Evolutionary conservation across 2,888 invertebrate species (phyloP).

Genomic region (Mimachlamys varia): DNA sequence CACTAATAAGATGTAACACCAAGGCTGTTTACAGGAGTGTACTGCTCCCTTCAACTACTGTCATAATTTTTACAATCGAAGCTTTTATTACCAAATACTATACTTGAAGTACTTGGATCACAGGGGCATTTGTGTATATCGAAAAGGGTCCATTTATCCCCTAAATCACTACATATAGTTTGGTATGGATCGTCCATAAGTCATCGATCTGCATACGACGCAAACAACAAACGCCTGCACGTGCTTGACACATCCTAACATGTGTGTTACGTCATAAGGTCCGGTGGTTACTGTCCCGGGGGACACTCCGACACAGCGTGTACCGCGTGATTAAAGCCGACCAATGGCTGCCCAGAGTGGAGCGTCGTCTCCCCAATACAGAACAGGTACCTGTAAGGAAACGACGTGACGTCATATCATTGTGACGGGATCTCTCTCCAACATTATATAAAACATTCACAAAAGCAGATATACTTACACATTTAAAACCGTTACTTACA

Average conservation of each 20-base stretch:
- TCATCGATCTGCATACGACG: too few relatives aligned
- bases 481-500: too few relatives aligned
- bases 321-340: neutral
- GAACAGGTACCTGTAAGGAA: conserved; percentile 3
- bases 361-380: neutral
- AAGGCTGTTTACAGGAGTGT: too few relatives aligned
- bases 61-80: neutral
- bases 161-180: too few relatives aligned
- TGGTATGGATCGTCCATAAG: too few relatives aligned
- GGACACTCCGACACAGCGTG: neutral
- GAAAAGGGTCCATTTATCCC: neutral
- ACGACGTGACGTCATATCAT: neutral
- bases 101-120: neutral
- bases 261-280: too few relatives aligned
- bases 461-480: too few relatives aligned
- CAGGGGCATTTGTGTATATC: neutral
- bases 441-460: too few relatives aligned
- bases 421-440: neutral
- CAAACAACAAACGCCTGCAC: too few relatives aligned
- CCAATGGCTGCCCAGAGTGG: neutral
- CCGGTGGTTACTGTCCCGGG: neutral
- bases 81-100: neutral
- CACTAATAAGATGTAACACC: too few relatives aligned
- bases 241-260: too few relatives aligned
- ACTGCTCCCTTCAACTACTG: too few relatives aligned